Evolutionary conservation across 2,113 vertebrate genomes (phyloP).

Genomic region (Daphoenositta chrysoptera): DNA sequence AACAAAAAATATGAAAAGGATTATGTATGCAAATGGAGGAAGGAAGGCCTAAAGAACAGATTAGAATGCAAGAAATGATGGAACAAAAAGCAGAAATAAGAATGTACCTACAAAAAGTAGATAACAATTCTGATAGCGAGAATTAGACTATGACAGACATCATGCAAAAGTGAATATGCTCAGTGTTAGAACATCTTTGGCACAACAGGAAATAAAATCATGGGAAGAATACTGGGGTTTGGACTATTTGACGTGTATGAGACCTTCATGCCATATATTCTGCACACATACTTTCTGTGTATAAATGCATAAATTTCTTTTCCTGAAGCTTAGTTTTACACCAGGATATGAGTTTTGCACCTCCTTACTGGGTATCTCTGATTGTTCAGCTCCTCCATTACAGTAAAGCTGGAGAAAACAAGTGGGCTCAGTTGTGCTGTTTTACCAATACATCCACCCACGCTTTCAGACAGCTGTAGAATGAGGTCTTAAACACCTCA

Average conservation of each 20-base stretch:
- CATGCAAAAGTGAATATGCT: neutral
- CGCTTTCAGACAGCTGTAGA: neutral
- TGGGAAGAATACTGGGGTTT: neutral
- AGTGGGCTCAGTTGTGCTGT: neutral
- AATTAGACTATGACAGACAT: neutral
- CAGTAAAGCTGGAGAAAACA: neutral
- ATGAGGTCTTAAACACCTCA: neutral
- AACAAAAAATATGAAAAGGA: slow-evolving; percentile 26
- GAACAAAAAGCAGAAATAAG: slow-evolving; percentile 1
- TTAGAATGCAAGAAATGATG: neutral
- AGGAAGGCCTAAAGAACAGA: neutral
- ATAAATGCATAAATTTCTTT: neutral
- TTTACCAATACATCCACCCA: neutral
- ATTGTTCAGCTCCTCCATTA: neutral
- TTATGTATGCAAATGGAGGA: slow-evolving; percentile 35
- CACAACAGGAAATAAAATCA: neutral
- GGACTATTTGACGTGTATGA: neutral
- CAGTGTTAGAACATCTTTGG: neutral
- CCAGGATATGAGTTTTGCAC: neutral
- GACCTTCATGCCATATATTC: neutral
- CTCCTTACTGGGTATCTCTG: neutral
- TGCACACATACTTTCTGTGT: no score
- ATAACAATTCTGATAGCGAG: neutral
- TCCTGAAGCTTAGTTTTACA: neutral
- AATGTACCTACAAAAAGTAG: neutral